Percentiles rank a stretch among this genome's conserved stretches.
phyloP scores from a whole-genome alignment of 2,113 vertebrate species.

The Xenus cinereus region DNA sequence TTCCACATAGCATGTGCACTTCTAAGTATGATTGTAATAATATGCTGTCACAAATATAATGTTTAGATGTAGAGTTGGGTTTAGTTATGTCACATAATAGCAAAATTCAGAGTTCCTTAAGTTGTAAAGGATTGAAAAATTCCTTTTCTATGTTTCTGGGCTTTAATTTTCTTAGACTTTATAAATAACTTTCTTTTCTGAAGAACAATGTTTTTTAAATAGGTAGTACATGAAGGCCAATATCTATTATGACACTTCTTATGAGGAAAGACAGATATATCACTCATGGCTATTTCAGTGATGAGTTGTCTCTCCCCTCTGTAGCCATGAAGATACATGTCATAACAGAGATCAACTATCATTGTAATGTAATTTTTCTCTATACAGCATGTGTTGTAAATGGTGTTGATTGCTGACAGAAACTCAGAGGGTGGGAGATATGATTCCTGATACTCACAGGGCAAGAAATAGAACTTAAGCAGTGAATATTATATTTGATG shows the following conservation, averaged over 20 bases:
- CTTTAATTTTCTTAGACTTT: neutral
- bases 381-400: conserved; percentile 37
- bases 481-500: neutral
- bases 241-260: conserved; percentile 64
- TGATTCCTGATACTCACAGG: neutral
- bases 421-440: conserved; percentile 31
- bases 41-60: neutral
- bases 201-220: neutral
- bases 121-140: neutral
- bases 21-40: neutral
- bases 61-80: neutral
- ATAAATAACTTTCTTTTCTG: neutral
- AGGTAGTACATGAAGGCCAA: neutral
- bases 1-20: neutral
- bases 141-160: neutral
- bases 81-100: neutral
- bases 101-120: neutral
- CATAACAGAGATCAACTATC: conserved; percentile 70
- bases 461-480: neutral
- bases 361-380: conserved; percentile 54
- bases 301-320: conserved; percentile 38
- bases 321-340: conserved; percentile 59
- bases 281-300: conserved; percentile 47
- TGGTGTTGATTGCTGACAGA: conserved; percentile 60
- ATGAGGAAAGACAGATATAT: conserved; percentile 25